Conservation (phyloP, 2,113 vertebrate species). For the Anser cygnoides region DNA sequence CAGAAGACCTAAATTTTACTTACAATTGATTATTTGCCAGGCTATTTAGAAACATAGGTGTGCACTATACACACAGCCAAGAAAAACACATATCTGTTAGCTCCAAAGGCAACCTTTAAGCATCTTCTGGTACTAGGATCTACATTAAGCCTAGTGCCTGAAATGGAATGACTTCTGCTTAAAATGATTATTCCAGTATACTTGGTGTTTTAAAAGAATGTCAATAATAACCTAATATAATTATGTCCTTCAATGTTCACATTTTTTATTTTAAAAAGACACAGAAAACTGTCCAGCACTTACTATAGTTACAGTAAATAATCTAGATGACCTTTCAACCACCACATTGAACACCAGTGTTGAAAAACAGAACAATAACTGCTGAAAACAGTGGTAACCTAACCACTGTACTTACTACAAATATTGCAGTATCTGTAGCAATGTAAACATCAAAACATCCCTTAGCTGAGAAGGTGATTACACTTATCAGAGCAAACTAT, state of each 20-base stretch:
- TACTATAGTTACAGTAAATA: background rate
- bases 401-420: background rate
- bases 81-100: background rate
- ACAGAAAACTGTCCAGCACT: background rate
- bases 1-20: background rate
- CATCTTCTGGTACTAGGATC: background rate
- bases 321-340: background rate
- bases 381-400: background rate
- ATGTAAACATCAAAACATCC: background rate
- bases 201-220: background rate
- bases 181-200: background rate
- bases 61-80: background rate
- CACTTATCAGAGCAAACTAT: background rate
- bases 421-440: background rate
- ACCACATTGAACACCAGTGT: background rate
- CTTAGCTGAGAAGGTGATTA: background rate
- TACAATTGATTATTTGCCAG: background rate
- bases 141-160: background rate
- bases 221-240: background rate
- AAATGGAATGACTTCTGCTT: background rate
- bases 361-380: background rate
- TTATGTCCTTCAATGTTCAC: background rate
- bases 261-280: background rate
- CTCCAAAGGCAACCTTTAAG: background rate
- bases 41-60: background rate